phyloP scores from a whole-genome alignment of 2,888 invertebrate genomes.

The Stenolophus ochropezus region DNA sequence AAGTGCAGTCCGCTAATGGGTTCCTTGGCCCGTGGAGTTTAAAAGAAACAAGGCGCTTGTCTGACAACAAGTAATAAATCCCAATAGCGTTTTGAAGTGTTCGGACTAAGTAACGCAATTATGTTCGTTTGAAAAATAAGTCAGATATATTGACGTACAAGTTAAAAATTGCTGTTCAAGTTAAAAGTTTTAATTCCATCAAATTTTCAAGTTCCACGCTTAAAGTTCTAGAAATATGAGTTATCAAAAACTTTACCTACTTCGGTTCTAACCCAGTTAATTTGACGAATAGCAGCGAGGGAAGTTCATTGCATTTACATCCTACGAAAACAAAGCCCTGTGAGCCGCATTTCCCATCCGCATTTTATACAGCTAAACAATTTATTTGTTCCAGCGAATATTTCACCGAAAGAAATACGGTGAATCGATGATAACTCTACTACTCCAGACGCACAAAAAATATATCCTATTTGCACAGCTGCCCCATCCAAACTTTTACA shows the following conservation, averaged over 20 bases:
- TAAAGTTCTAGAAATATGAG: conserved; percentile 29
- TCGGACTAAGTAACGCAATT: conserved; percentile 10
- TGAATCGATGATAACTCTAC: too few relatives aligned
- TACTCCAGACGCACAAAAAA: too few relatives aligned
- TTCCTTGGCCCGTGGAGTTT: conserved; percentile 3
- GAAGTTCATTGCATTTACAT: not conserved
- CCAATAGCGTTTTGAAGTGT: conserved; percentile 2
- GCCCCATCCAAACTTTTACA: too few relatives aligned
- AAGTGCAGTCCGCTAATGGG: conserved; percentile 1
- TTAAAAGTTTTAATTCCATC: conserved; percentile 45
- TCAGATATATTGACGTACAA: conserved; percentile 33
- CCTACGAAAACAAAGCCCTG: not conserved
- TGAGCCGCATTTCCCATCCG: too few relatives aligned
- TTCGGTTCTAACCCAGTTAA: conserved; percentile 39
- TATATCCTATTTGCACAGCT: too few relatives aligned
- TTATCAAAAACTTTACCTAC: conserved; percentile 36
- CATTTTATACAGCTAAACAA: too few relatives aligned
- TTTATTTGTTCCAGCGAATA: too few relatives aligned
- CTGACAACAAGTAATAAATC: conserved; percentile 20
- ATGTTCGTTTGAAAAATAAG: conserved; percentile 16
- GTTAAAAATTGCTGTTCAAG: conserved; percentile 41
- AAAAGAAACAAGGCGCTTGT: not conserved
- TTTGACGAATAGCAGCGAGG: conserved; percentile 25
- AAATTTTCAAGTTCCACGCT: conserved; percentile 36
- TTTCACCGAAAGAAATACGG: too few relatives aligned